A percentile compares a stretch with the other conserved stretches of the same genome.
These are phyloP conservation scores for Gambusia holbrooki DNA, from an alignment of 2,113 vertebrate species.

Conservation along the genomic window DNA sequence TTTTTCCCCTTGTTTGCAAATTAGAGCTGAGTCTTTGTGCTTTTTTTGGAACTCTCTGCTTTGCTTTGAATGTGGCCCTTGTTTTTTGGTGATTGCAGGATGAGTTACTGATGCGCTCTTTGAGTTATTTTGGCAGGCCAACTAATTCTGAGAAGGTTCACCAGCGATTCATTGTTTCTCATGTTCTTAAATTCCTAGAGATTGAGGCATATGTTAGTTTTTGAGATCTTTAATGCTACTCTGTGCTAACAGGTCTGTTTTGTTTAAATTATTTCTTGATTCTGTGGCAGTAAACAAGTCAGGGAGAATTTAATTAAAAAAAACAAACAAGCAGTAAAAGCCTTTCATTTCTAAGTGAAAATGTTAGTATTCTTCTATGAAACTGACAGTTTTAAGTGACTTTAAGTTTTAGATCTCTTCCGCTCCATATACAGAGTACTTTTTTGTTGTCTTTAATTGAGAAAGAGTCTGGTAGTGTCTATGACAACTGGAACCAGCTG, in stretches of 20 bases:
- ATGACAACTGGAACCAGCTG: slow-evolving; percentile 52
- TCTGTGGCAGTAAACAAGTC: not conserved
- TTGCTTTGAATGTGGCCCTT: too few species aligned
- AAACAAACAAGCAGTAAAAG: too few species aligned
- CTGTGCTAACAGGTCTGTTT: not conserved
- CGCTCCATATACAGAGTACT: not conserved
- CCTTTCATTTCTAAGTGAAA: not conserved
- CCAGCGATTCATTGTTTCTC: not conserved
- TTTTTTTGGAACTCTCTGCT: too few species aligned
- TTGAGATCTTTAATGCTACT: not conserved
- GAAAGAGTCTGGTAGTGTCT: slow-evolving; percentile 23
- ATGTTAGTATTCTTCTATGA: not conserved
- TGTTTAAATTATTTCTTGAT: not conserved
- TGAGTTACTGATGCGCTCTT: not conserved
- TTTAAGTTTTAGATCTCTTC: not conserved
- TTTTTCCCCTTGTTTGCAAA: too few species aligned
- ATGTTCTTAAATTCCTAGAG: not conserved
- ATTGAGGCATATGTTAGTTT: not conserved
- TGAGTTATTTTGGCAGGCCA: too few species aligned
- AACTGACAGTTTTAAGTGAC: slow-evolving; percentile 1
- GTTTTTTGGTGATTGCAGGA: not conserved
- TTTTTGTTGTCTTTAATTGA: slow-evolving; percentile 38
- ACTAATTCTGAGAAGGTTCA: not conserved
- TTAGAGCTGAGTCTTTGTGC: too few species aligned
- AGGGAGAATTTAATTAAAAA: too few species aligned